phyloP scores from a whole-genome alignment of 1,140 invertebrate genomes.

The Wasmannia auropunctata region DNA sequence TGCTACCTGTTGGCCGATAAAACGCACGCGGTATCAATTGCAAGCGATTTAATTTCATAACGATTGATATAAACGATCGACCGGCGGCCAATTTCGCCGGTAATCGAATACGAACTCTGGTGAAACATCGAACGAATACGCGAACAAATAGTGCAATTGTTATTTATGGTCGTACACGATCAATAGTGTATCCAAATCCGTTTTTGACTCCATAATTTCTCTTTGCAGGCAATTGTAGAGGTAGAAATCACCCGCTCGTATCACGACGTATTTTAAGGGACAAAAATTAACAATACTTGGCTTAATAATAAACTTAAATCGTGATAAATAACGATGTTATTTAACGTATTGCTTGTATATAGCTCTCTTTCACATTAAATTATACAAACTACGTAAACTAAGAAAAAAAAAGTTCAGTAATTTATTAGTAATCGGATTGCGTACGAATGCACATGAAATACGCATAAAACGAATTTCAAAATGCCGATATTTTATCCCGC shows the following conservation, averaged over 20 bases:
- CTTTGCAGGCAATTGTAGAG: neutral
- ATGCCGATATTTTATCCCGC: neutral
- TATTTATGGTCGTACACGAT: constrained; percentile 28
- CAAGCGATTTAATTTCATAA: constrained; percentile 44
- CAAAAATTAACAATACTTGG: neutral
- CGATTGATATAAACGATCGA: constrained; percentile 37
- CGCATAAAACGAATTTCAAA: neutral
- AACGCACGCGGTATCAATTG: constrained; percentile 16
- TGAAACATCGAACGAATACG: constrained; percentile 12
- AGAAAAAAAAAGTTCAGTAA: neutral
- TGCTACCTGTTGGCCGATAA: neutral
- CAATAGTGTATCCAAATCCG: neutral
- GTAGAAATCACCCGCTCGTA: neutral
- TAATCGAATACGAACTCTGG: constrained; percentile 25
- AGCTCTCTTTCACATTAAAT: neutral
- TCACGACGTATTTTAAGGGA: neutral
- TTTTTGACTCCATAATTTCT: neutral
- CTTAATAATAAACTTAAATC: neutral
- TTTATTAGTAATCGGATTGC: neutral
- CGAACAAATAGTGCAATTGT: constrained; percentile 31
- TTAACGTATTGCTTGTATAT: neutral
- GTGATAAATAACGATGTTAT: neutral
- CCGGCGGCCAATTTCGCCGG: constrained; percentile 21
- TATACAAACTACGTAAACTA: neutral
- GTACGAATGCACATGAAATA: neutral